Percentiles rank a stretch among this genome's conserved stretches.
Evolutionary conservation across 2,797 vertebrate species (phyloP).

Genomic region (Hephaestus fuliginosus): DNA sequence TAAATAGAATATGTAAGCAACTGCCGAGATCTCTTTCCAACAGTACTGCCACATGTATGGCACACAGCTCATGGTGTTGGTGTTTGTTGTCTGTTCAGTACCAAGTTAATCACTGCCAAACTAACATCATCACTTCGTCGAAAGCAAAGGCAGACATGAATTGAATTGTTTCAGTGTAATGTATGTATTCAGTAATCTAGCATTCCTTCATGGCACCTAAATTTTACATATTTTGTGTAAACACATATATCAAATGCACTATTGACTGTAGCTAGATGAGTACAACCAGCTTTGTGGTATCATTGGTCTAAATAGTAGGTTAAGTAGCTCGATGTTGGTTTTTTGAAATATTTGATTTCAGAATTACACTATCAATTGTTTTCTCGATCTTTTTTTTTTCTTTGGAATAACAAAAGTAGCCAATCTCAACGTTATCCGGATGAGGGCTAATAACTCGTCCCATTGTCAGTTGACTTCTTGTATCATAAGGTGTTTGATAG

Average conservation of each 20-base stretch:
- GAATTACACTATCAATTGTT: slow-evolving; percentile 73
- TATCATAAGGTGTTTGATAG: slow-evolving; percentile 80
- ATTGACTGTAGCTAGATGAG: slow-evolving; percentile 87
- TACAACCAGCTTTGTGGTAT: slow-evolving; percentile 84
- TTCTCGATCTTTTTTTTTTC: slow-evolving; percentile 49
- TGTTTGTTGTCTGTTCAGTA: slow-evolving; percentile 78
- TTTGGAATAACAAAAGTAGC: slow-evolving; percentile 79
- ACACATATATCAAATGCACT: slow-evolving; percentile 89
- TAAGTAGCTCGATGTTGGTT: slow-evolving; percentile 82
- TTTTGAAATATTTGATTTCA: slow-evolving; percentile 77
- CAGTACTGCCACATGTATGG: slow-evolving; percentile 79
- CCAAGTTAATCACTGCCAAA: slow-evolving; percentile 83
- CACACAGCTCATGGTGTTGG: slow-evolving; percentile 76
- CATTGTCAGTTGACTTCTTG: slow-evolving; percentile 71
- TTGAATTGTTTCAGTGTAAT: slow-evolving; percentile 72
- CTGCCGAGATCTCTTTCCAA: slow-evolving; percentile 83
- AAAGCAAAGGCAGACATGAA: slow-evolving; percentile 71
- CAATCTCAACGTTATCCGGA: slow-evolving; percentile 73
- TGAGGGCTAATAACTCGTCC: slow-evolving; percentile 78
- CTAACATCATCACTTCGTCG: slow-evolving; percentile 72
- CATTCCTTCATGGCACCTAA: slow-evolving; percentile 85
- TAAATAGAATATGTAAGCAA: slow-evolving; percentile 83
- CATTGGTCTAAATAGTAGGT: slow-evolving; percentile 84
- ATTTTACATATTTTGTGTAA: slow-evolving; percentile 84
- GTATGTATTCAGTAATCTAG: slow-evolving; percentile 77